Conservation (phyloP, 2,113 vertebrate species). For the Anolis carolinensis region DNA sequence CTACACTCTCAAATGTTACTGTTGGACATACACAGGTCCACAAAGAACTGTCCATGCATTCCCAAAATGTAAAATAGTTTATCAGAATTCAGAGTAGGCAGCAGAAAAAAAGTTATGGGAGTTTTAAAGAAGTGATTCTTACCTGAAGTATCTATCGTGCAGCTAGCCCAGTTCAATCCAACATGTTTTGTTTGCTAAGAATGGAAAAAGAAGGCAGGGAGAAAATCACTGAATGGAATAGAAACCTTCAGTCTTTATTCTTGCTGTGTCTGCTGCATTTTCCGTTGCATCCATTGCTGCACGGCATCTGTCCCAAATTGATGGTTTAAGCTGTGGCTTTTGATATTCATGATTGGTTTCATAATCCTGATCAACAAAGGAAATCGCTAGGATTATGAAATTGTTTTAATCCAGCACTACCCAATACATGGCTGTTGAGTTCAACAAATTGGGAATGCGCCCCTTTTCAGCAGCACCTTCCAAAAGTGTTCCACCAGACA, state of each 20-base stretch:
- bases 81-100: not conserved
- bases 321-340: constrained; percentile 62
- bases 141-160: constrained; percentile 19
- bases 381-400: constrained; percentile 74
- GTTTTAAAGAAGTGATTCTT: constrained; percentile 14
- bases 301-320: constrained; percentile 29
- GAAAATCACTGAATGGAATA: not conserved
- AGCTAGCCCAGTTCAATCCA: constrained; percentile 14
- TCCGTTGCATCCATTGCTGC: not conserved
- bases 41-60: not conserved
- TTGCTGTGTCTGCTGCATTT: not conserved
- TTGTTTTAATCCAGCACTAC: constrained; percentile 67
- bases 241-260: not conserved
- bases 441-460: not conserved
- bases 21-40: not conserved
- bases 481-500: constrained; percentile 15
- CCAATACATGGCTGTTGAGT: not conserved
- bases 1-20: not conserved
- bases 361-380: constrained; percentile 74
- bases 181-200: not conserved
- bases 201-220: not conserved
- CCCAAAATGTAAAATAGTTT: not conserved
- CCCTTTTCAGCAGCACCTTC: constrained; percentile 45
- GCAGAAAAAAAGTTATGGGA: not conserved
- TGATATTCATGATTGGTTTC: constrained; percentile 77